These are phyloP conservation scores for Apeltes quadracus DNA, from an alignment of 2,113 vertebrate genomes.

Conservation along the genomic window DNA sequence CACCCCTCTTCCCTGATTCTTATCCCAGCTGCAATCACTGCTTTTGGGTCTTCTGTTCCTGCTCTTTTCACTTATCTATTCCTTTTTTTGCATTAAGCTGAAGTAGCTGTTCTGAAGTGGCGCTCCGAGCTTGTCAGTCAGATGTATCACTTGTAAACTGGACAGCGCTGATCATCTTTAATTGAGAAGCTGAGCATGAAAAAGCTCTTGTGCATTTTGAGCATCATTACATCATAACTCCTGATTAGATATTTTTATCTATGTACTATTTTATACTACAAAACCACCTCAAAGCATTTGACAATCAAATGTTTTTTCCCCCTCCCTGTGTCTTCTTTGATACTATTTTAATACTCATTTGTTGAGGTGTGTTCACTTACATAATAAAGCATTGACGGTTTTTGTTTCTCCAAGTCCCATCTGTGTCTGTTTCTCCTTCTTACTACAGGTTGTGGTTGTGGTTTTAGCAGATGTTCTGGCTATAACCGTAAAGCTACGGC, in stretches of 20 bases:
- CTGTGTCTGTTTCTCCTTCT: background rate
- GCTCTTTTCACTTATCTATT: constrained; percentile 5
- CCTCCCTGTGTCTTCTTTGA: background rate
- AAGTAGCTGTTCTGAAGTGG: constrained; percentile 46
- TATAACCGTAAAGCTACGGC: constrained; percentile 27
- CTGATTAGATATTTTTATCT: background rate
- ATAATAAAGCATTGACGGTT: constrained; percentile 7
- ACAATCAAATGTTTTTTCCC: background rate
- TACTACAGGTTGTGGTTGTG: constrained; percentile 29
- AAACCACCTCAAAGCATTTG: background rate
- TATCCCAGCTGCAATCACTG: constrained; percentile 5
- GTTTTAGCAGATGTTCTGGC: constrained; percentile 47
- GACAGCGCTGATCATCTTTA: constrained; percentile 10
- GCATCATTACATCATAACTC: background rate
- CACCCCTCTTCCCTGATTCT: background rate
- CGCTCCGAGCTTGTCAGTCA: constrained; percentile 24
- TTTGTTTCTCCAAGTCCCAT: background rate
- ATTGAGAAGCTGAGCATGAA: background rate
- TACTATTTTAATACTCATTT: background rate
- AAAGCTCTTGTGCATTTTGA: background rate
- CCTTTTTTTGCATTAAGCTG: constrained; percentile 12
- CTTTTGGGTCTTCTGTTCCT: background rate
- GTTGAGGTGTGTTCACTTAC: background rate
- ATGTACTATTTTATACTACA: background rate
- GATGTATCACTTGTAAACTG: constrained; percentile 48